Conservation (phyloP, 2,797 vertebrate species). For the Neosilurus hyrtlii region DNA sequence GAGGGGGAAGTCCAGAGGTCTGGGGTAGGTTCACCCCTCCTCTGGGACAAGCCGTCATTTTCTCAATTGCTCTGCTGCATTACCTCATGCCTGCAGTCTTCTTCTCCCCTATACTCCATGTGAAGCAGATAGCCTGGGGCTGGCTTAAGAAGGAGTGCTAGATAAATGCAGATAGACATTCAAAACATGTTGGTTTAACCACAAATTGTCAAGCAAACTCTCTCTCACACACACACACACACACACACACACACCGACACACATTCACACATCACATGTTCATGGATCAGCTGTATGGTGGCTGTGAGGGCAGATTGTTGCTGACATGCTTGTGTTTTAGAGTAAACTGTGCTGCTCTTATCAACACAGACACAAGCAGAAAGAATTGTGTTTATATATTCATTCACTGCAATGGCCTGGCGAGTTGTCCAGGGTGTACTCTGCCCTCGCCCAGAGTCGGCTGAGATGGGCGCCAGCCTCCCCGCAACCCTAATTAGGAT, state of each 20-base stretch:
- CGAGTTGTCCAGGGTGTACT: too few relatives aligned
- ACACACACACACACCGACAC: background rate
- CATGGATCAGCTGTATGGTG: slow-evolving; percentile 18
- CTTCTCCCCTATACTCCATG: background rate
- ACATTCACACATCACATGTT: background rate
- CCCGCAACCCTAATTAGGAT: too few relatives aligned
- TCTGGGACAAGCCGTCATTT: slow-evolving; percentile 45
- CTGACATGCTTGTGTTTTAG: slow-evolving; percentile 19
- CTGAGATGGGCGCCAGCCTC: too few relatives aligned
- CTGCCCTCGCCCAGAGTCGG: too few relatives aligned
- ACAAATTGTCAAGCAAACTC: background rate
- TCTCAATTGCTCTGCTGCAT: slow-evolving; percentile 50
- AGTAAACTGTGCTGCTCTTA: background rate
- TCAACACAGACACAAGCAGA: slow-evolving; percentile 22
- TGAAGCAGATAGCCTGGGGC: slow-evolving; percentile 2
- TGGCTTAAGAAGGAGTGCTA: background rate
- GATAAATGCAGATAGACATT: slow-evolving; percentile 13
- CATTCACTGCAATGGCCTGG: too few relatives aligned
- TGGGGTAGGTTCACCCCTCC: slow-evolving; percentile 39
- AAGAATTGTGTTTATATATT: background rate
- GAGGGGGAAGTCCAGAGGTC: slow-evolving; percentile 40
- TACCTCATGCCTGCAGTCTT: slow-evolving; percentile 43
- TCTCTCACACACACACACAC: background rate
- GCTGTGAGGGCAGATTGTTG: slow-evolving; percentile 12
- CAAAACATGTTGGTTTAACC: slow-evolving; percentile 4